Evolutionary conservation across 1,140 invertebrate species (phyloP).

Genomic region (Macrobrachium nipponense): DNA sequence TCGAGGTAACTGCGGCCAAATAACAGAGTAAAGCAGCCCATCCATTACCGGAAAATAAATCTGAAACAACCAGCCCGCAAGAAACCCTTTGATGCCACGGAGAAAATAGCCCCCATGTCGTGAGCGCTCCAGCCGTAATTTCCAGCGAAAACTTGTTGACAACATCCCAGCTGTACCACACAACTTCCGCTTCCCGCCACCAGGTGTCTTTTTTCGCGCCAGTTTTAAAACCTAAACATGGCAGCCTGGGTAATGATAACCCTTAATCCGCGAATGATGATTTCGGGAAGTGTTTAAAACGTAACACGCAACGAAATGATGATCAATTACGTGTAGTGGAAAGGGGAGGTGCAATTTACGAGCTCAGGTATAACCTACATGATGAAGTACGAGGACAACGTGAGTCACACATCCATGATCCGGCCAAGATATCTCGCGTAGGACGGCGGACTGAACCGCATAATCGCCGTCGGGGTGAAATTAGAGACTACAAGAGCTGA

Average conservation of each 20-base stretch:
- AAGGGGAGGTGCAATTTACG: conserved; percentile 4
- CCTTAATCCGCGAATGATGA: conserved; percentile 42
- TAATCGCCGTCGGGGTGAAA: too few species aligned
- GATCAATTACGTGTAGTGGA: conserved; percentile 36
- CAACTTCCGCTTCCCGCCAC: conserved; percentile 37
- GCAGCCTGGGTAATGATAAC: conserved; percentile 24
- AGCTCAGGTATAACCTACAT: neutral
- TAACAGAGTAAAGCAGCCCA: conserved; percentile 34
- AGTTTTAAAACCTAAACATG: conserved; percentile 1
- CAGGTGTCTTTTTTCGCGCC: conserved; percentile 45
- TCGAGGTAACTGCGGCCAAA: conserved; percentile 16
- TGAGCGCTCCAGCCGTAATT: too few species aligned
- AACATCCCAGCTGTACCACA: neutral
- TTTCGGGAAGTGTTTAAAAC: conserved; percentile 56
- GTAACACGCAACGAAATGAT: conserved; percentile 46
- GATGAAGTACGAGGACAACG: neutral
- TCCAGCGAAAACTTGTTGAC: conserved; percentile 13
- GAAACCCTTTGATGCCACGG: neutral
- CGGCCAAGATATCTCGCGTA: too few species aligned
- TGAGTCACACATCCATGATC: too few species aligned
- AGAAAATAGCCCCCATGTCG: neutral
- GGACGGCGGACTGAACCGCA: too few species aligned
- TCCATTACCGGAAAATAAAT: conserved; percentile 48
- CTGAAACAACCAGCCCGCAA: conserved; percentile 21
- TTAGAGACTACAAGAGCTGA: too few species aligned